Evolutionary conservation across 2,113 vertebrate species (phyloP), one percentile per base, ranked within the genome.

Genomic region (Limanda limanda): DNA sequence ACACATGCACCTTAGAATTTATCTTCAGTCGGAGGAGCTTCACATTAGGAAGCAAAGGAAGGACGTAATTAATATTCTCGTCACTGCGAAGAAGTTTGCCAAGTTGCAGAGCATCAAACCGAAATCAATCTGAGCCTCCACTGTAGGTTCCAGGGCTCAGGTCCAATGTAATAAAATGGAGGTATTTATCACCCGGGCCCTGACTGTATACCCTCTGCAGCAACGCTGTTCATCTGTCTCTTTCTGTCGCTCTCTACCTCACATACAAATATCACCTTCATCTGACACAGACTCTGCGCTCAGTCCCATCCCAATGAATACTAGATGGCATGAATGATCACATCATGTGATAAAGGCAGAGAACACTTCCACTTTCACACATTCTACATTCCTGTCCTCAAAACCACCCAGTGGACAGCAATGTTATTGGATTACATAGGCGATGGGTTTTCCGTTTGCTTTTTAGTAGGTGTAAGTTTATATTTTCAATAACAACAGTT

Each of bases 21-120:
- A 40, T 85, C 63, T 66, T 63, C 54, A 68, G 35, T 63, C 59
- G 59, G 56, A 78, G 74, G 24, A 77, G 71, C 25, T 63, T 75
- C 60, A 68, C 73, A 54, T 76, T 74, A 76, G 62, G 66, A 76
- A 78, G 56, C 69, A 66, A 87, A 79, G 76, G 69, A 93, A 90
- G 87, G 87, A 71, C 87, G 74, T 66, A 76, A 89, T 93, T 92
- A 86, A 83, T 85, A 92, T 92, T 92, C 91, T 61, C 31, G 86
- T 86, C 89, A 88, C 76, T 81, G 65, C 56, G 12, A 71, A 84
- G 71, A 91, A 70, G 81, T 90, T 88, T 89, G 88, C 79, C 79
- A 80, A 91, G 74, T 81, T 90, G 47, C 71, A 78, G 48, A 78
- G 73, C 78, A 79, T 91, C 86, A 86, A 74, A 84, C 72, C 85